A percentile compares a stretch with the other conserved stretches of the same genome.
Evolutionary conservation across 2,113 vertebrate genomes (phyloP).

Genomic region (Corythornis vintsioides): DNA sequence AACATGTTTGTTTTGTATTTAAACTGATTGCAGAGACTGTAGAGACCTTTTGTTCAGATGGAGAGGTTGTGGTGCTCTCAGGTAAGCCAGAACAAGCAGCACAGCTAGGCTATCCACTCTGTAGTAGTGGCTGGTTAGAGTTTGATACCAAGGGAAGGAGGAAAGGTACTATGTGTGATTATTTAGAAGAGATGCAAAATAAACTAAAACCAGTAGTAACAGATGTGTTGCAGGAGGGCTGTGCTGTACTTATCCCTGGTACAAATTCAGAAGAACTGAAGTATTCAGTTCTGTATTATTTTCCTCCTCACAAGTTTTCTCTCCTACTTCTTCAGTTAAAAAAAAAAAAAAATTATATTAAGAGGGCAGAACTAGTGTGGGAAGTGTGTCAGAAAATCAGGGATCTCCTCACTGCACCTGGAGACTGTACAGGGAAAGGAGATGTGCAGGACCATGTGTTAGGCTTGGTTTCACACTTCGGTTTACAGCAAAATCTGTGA

Average conservation of each 20-base stretch:
- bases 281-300: not conserved
- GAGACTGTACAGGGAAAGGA: not conserved
- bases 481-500: not conserved
- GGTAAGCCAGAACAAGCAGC: constrained; percentile 39
- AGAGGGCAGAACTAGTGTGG: not conserved
- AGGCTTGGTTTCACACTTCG: not conserved
- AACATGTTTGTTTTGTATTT: not conserved
- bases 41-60: constrained; percentile 8
- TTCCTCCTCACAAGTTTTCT: not conserved
- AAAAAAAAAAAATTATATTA: not conserved
- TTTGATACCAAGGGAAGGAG: not conserved
- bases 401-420: accelerated
- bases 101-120: not conserved
- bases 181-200: not conserved
- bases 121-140: not conserved
- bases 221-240: constrained; percentile 26
- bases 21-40: not conserved
- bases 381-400: not conserved
- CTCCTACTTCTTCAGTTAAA: not conserved
- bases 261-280: constrained; percentile 1
- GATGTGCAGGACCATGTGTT: not conserved
- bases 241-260: not conserved
- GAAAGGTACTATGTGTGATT: not conserved
- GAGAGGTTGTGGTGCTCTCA: constrained; percentile 12
- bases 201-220: constrained; percentile 32